Evolutionary conservation across 2,888 invertebrate species (phyloP).

Genomic region (Monochamus alternatus): DNA sequence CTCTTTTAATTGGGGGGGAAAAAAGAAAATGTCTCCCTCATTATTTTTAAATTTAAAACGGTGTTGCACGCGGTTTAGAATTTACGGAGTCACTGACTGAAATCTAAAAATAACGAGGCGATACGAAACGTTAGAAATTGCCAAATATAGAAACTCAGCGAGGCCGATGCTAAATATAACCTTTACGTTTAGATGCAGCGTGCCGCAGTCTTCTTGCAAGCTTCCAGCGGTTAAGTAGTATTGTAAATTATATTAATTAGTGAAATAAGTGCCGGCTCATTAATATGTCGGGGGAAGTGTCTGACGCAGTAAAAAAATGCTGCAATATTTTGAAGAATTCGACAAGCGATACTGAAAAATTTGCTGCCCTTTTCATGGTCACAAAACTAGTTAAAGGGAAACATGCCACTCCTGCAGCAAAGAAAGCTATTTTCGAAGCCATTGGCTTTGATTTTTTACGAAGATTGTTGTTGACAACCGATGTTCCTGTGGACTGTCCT

Average conservation of each 20-base stretch:
- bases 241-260: slow-evolving; percentile 32
- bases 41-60: slow-evolving; percentile 35
- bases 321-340: slow-evolving; percentile 85
- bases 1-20: background rate
- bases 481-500: slow-evolving; percentile 90
- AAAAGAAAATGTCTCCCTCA: slow-evolving; percentile 20
- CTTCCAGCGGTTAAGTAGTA: slow-evolving; percentile 43
- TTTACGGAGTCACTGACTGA: slow-evolving; percentile 65
- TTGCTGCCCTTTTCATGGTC: slow-evolving; percentile 93
- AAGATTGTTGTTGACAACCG: slow-evolving; percentile 83
- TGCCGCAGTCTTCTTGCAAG: slow-evolving; percentile 57
- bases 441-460: slow-evolving; percentile 91
- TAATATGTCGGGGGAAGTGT: slow-evolving; percentile 73
- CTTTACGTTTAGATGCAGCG: slow-evolving; percentile 60
- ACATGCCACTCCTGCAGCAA: slow-evolving; percentile 82
- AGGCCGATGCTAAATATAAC: slow-evolving; percentile 68
- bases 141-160: slow-evolving; percentile 70
- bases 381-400: slow-evolving; percentile 90
- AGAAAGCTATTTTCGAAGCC: slow-evolving; percentile 88
- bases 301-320: slow-evolving; percentile 90
- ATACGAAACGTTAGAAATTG: slow-evolving; percentile 65
- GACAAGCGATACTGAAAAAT: slow-evolving; percentile 90
- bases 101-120: slow-evolving; percentile 67
- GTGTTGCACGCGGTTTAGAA: slow-evolving; percentile 30
- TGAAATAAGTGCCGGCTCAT: slow-evolving; percentile 8